Base-by-base conservation (phyloP, 2,888 invertebrate genomes). In the Brenthis ino region DNA sequence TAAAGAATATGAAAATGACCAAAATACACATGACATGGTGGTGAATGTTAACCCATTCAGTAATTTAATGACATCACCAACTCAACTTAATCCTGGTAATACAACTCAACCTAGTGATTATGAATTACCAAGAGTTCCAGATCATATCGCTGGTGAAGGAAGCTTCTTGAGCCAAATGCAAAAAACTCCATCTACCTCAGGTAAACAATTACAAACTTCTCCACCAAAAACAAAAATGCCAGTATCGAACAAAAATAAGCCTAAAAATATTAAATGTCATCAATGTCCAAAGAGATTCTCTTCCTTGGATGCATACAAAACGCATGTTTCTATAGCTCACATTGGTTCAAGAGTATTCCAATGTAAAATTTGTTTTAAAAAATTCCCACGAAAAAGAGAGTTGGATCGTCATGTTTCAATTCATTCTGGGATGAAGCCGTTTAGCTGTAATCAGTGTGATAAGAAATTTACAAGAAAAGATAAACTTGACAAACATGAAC, bases 391-490 rank as follows among this genome's bases (percentile, higher is more conserved):
- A 2, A 95, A 96, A 83, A 91, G 96, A 55, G 96, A 96, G 83
- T 84, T 96, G 12, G 95, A 96, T 74, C 91, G 96, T 0, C 96
- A 96, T 84, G 91, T 94, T 16, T 92, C 94, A 0, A 92, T 95
- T 1, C 96, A 96, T 82, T 93, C 95, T 54, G 96, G 94, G 0
- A 91, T 95, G 85, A 95, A 95, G 76, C 94, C 95, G 2, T 95
- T 95, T 79, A 94, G 94, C 64, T 96, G 96, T 80, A 93, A 91
- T 63, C 93, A 94, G 68, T 96, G 96, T 85, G 94, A 94, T 73
- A 95, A 95, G 76, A 93, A 94, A 74, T 95, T 95, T 81, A 95
- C 94, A 53, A 93, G 95, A 58, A 96, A 95, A 77, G 96, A 96
- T 77, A 96, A 96, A 83, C 87, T 95, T 65, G 92, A 94, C 64